Evolutionary conservation across 2,113 vertebrate species (phyloP).

Genomic region (Leptodactylus fuscus): DNA sequence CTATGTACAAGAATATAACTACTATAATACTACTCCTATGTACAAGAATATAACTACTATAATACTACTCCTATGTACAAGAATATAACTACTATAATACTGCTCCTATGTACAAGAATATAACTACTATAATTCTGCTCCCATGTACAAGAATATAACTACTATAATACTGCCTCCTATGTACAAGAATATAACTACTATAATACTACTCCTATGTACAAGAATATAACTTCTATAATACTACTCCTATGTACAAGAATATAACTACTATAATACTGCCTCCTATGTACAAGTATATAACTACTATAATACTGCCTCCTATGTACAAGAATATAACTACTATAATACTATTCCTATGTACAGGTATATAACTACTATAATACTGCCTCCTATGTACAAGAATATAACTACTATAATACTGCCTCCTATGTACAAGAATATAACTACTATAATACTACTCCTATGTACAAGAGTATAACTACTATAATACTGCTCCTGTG

Average conservation of each 20-base stretch:
- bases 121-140: background rate
- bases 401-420: background rate
- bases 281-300: background rate
- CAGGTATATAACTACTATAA: background rate
- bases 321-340: slow-evolving; percentile 5
- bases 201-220: background rate
- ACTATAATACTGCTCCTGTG: slow-evolving; percentile 6
- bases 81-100: slow-evolving; percentile 12
- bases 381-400: background rate
- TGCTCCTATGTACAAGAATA: background rate
- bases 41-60: background rate
- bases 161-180: background rate
- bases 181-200: background rate
- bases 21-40: no score
- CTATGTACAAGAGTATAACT: slow-evolving; percentile 3
- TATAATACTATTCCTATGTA: slow-evolving; percentile 3
- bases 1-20: no score
- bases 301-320: slow-evolving; percentile 2
- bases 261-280: background rate
- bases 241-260: background rate
- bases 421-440: background rate
- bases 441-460: background rate
- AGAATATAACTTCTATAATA: background rate
- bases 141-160: background rate
- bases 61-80: background rate